Evolutionary conservation across 2,113 vertebrate species (phyloP).

Genomic region (Eptesicus fuscus): DNA sequence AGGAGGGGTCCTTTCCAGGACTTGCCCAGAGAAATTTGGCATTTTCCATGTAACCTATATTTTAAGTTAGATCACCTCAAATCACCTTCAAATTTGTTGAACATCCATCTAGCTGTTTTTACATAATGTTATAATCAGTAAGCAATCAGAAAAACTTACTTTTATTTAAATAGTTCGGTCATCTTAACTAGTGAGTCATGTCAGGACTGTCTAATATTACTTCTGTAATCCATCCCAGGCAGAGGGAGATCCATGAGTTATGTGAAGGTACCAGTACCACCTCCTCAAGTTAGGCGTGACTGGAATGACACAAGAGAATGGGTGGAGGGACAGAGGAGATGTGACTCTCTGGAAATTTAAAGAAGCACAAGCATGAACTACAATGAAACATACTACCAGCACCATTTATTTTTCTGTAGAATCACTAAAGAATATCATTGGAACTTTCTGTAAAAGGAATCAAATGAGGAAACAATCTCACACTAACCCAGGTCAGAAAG

Average conservation of each 20-base stretch:
- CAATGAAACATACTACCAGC: background rate
- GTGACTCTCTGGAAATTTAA: background rate
- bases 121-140: background rate
- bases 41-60: background rate
- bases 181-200: background rate
- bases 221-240: background rate
- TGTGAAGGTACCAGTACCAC: background rate
- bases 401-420: background rate
- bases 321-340: too few relatives aligned
- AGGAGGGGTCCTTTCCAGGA: background rate
- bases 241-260: background rate
- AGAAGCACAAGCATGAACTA: background rate
- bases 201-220: background rate
- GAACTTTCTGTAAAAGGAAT: background rate
- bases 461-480: background rate
- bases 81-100: background rate
- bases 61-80: background rate
- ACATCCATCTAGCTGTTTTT: background rate
- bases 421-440: background rate
- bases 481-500: background rate
- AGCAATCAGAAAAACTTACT: background rate
- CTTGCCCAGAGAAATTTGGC: background rate
- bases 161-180: background rate
- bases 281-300: background rate
- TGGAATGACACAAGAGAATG: background rate